These are phyloP conservation scores for Carcharodon carcharias DNA, from an alignment of 2,797 vertebrate genomes.

Conservation along the genomic window DNA sequence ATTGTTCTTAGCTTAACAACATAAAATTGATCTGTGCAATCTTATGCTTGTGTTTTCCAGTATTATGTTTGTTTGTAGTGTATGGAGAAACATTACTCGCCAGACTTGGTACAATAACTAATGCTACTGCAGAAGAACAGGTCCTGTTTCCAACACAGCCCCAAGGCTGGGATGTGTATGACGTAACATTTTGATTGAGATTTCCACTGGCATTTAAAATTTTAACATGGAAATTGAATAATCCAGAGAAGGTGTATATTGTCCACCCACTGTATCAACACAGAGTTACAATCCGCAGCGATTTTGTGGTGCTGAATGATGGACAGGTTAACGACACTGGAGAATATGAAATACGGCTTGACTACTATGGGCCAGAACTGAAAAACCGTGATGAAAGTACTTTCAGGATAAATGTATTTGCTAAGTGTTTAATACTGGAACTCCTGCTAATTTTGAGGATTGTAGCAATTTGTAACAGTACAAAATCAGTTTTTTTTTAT, in stretches of 20 bases:
- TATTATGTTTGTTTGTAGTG: neutral
- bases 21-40: neutral
- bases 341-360: neutral
- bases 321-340: neutral
- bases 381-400: constrained; percentile 16
- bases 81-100: neutral
- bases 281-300: neutral
- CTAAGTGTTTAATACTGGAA: neutral
- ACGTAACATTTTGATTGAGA: neutral
- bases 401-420: neutral
- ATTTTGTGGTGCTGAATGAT: neutral
- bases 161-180: neutral
- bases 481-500: too few species aligned
- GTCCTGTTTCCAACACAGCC: neutral
- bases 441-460: neutral
- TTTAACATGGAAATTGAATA: neutral
- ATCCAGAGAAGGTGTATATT: neutral
- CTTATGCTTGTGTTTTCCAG: constrained; percentile 15
- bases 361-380: too few species aligned
- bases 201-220: neutral
- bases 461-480: too few species aligned
- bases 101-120: too few species aligned
- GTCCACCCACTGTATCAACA: neutral
- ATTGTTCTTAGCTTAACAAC: neutral
- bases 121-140: neutral